Evolutionary conservation across 2,113 vertebrate genomes (phyloP).

Genomic region (Ammodytes marinus): DNA sequence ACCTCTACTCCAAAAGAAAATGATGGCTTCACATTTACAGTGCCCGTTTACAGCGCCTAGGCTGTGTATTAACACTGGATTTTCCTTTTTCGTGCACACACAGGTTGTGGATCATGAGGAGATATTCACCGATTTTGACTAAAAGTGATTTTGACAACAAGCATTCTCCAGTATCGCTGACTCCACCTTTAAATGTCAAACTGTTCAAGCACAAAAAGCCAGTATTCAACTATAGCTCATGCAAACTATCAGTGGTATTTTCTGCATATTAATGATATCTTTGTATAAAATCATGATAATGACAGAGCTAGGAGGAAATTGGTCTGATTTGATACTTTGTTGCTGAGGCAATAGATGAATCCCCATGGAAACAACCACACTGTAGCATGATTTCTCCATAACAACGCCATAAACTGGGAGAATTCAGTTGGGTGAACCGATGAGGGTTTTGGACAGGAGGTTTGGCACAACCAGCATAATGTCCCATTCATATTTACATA

Average conservation of each 20-base stretch:
- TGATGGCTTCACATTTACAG: background rate
- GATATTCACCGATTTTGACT: too few species aligned
- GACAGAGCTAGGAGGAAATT: conserved; percentile 61
- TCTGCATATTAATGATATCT: conserved; percentile 55
- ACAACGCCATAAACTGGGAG: conserved; percentile 38
- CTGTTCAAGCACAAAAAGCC: background rate
- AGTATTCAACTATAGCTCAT: background rate
- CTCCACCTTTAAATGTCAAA: background rate
- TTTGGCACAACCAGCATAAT: background rate
- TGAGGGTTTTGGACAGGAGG: conserved; percentile 16
- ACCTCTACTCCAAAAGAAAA: background rate
- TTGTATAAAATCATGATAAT: conserved; percentile 38
- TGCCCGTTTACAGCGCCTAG: too few species aligned
- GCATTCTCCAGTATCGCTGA: too few species aligned
- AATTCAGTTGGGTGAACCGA: background rate
- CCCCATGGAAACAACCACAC: conserved; percentile 53
- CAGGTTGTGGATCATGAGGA: too few species aligned
- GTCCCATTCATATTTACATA: background rate
- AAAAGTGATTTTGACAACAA: too few species aligned
- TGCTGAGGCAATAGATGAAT: conserved; percentile 52
- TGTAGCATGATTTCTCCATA: conserved; percentile 48
- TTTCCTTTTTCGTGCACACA: too few species aligned
- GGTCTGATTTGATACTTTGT: conserved; percentile 40
- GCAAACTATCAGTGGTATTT: conserved; percentile 5
- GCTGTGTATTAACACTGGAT: too few species aligned